phyloP scores from a whole-genome alignment of 2,888 invertebrate genomes.

The Drosophila pseudotakahashii region DNA sequence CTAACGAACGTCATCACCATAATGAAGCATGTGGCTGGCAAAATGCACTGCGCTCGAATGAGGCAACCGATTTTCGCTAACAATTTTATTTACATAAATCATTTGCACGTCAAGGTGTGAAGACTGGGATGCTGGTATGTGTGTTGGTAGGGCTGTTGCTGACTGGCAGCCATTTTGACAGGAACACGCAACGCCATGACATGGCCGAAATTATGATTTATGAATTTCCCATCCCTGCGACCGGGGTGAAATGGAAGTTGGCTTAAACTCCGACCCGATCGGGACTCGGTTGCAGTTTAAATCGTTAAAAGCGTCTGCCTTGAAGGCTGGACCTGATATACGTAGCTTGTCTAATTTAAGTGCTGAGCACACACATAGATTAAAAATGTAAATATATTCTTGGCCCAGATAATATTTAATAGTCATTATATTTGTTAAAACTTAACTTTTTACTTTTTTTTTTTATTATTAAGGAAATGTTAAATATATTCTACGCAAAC shows the following conservation, averaged over 20 bases:
- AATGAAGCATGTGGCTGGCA: not conserved
- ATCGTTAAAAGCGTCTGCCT: not conserved
- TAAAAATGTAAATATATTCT: too few species aligned
- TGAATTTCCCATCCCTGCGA: slow-evolving; percentile 24
- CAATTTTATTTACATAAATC: slow-evolving; percentile 74
- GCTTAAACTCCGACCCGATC: slow-evolving; percentile 4
- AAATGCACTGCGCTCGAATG: slow-evolving; percentile 40
- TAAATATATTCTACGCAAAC: too few species aligned
- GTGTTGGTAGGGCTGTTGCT: slow-evolving; percentile 13
- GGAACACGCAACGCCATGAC: slow-evolving; percentile 66
- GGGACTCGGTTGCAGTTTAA: not conserved
- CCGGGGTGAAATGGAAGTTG: not conserved
- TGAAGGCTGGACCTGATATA: not conserved
- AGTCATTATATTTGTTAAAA: too few species aligned
- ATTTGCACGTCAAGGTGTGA: slow-evolving; percentile 66
- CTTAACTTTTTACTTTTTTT: too few species aligned
- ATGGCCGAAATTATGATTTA: slow-evolving; percentile 69
- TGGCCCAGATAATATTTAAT: too few species aligned
- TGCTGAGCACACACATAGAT: too few species aligned
- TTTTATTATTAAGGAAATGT: too few species aligned
- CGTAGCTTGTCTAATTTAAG: not conserved
- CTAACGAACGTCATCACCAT: slow-evolving; percentile 7
- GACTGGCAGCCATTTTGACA: slow-evolving; percentile 49
- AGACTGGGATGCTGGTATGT: not conserved
- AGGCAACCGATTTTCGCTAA: slow-evolving; percentile 43